Conservation (phyloP, 2,888 invertebrate genomes). For the Steinernema carpocapsae region DNA sequence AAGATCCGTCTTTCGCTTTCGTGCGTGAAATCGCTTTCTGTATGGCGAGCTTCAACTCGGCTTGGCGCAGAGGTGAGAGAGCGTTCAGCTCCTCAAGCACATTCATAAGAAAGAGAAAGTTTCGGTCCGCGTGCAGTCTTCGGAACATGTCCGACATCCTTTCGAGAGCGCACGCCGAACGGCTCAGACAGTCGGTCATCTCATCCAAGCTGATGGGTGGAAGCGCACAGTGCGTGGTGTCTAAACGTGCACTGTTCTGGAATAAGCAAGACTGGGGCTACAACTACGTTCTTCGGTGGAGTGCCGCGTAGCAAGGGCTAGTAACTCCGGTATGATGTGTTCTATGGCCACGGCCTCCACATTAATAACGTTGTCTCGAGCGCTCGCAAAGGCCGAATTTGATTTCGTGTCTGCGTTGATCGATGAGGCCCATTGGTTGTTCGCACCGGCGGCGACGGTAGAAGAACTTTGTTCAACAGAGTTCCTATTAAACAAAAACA, state of each 20-base stretch:
- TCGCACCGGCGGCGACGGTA: neutral
- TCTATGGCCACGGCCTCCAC: neutral
- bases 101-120: neutral
- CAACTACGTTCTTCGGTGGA: neutral
- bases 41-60: neutral
- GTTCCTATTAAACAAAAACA: slow-evolving; percentile 28
- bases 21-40: neutral
- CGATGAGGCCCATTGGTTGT: slow-evolving; percentile 31
- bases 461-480: slow-evolving; percentile 25
- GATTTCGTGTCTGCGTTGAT: slow-evolving; percentile 10
- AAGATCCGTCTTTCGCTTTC: neutral
- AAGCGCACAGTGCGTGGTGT: neutral
- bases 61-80: neutral
- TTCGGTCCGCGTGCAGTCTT: neutral
- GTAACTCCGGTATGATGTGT: neutral
- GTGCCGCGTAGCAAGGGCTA: neutral
- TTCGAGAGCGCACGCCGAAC: neutral
- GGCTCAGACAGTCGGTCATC: neutral
- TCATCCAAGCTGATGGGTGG: neutral
- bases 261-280: neutral
- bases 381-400: neutral
- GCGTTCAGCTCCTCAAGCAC: slow-evolving; percentile 11
- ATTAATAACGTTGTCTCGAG: neutral
- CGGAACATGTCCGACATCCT: slow-evolving; percentile 10
- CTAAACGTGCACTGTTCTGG: neutral